These are phyloP conservation scores for Glaucidium brasilianum DNA, from an alignment of 2,113 vertebrate species.

Conservation along the genomic window DNA sequence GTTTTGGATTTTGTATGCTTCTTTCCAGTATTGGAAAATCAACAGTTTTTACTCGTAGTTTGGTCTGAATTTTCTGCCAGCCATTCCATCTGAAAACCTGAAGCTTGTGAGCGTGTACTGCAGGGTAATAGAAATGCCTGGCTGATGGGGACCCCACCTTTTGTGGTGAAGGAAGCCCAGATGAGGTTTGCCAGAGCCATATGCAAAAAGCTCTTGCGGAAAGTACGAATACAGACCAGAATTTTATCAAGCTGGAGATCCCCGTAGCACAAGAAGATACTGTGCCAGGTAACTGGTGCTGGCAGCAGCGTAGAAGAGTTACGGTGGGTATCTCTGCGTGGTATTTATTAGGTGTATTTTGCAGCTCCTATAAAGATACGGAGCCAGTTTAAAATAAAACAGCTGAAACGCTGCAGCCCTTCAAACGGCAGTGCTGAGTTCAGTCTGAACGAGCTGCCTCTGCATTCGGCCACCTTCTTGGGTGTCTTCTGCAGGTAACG, in stretches of 20 bases:
- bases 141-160: neutral
- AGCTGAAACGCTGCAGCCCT: neutral
- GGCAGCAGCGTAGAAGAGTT: neutral
- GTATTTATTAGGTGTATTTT: neutral
- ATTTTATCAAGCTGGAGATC: neutral
- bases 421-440: accelerated
- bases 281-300: neutral
- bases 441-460: neutral
- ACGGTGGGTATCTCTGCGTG: neutral
- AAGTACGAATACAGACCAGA: neutral
- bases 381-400: neutral
- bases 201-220: neutral
- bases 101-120: neutral
- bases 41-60: neutral
- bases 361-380: neutral
- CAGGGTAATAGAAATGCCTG: neutral
- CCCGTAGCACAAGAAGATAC: neutral
- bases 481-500: neutral
- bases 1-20: neutral
- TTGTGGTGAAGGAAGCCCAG: neutral
- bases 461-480: neutral
- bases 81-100: neutral
- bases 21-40: neutral
- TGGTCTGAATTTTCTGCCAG: neutral
- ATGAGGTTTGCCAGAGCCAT: neutral